Evolutionary conservation across 2,113 vertebrate genomes (phyloP).

Genomic region (Tapirus terrestris): DNA sequence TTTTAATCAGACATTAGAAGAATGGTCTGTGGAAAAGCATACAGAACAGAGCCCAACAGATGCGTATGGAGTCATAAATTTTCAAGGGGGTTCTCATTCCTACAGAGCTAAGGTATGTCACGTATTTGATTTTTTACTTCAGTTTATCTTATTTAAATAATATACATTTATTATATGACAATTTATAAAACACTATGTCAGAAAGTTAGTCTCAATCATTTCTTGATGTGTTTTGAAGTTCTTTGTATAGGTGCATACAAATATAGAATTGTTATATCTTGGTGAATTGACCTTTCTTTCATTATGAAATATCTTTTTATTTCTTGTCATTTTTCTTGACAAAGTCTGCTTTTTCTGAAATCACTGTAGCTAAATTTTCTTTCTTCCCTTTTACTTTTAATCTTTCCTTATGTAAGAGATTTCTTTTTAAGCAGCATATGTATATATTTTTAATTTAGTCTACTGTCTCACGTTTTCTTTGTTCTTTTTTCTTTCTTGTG

Average conservation of each 20-base stretch:
- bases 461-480: slow-evolving; percentile 23
- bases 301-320: slow-evolving; percentile 38
- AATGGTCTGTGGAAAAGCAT: slow-evolving; percentile 98
- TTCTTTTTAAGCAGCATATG: background rate
- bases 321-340: background rate
- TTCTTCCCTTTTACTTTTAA: slow-evolving; percentile 2
- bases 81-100: slow-evolving; percentile 99
- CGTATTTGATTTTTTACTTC: background rate
- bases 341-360: background rate
- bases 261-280: slow-evolving; percentile 13
- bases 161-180: background rate
- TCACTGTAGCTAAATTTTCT: background rate
- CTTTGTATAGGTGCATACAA: background rate
- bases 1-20: slow-evolving; percentile 89
- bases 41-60: slow-evolving; percentile 97
- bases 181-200: background rate
- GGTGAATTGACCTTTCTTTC: background rate
- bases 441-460: background rate
- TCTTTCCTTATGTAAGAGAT: background rate
- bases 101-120: slow-evolving; percentile 96
- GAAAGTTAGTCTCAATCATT: background rate
- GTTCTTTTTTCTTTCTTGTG: background rate
- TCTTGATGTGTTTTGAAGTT: slow-evolving; percentile 20
- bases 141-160: slow-evolving; percentile 43
- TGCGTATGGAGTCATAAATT: slow-evolving; percentile 98